These are phyloP conservation scores for Ooceraea biroi DNA, from an alignment of 1,140 invertebrate species.

Conservation along the genomic window DNA sequence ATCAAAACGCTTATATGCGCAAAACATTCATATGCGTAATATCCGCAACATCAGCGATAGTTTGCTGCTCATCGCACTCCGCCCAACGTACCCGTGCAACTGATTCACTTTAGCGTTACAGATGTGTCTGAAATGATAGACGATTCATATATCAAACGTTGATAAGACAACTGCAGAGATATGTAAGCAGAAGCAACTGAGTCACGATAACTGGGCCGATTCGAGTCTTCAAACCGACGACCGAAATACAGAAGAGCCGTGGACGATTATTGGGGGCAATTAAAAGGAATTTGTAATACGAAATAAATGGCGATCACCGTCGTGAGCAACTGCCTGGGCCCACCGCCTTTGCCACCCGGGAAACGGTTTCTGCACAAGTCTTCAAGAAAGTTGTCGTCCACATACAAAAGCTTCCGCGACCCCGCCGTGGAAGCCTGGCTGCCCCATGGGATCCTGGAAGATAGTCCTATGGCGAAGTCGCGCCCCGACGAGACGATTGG, in stretches of 20 bases:
- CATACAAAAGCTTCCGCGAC: constrained; percentile 86
- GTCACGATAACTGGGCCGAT: neutral
- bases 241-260: neutral
- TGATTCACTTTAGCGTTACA: neutral
- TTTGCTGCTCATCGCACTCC: neutral
- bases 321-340: constrained; percentile 82
- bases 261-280: neutral
- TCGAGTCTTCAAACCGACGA: too few relatives aligned
- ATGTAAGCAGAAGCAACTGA: neutral
- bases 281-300: neutral
- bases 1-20: too few relatives aligned
- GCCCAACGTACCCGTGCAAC: neutral
- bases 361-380: constrained; percentile 81
- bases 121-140: neutral
- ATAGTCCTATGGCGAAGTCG: constrained; percentile 49
- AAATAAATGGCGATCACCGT: constrained; percentile 81
- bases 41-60: too few relatives aligned
- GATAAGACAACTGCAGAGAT: neutral
- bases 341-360: constrained; percentile 84
- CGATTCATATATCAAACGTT: too few relatives aligned
- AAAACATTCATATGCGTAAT: too few relatives aligned
- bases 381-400: constrained; percentile 83
- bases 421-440: constrained; percentile 84
- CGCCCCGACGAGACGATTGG: constrained; percentile 6
- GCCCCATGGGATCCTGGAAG: constrained; percentile 69